Conservation (phyloP, 2,888 invertebrate species). For the Drosophila sordidula region DNA sequence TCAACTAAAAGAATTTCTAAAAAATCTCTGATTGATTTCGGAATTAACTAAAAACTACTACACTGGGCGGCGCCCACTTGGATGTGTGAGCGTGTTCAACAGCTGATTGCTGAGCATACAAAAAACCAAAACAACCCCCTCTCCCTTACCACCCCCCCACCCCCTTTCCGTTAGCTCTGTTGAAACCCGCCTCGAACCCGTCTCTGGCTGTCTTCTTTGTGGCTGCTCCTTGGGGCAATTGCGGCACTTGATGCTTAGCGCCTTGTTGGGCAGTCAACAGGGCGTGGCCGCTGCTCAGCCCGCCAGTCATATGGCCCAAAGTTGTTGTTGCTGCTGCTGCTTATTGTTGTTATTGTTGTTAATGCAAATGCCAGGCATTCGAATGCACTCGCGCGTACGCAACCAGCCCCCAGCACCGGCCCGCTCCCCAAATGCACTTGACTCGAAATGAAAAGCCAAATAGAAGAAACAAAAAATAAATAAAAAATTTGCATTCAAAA, state of each 20-base stretch:
- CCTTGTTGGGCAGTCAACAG: conserved; percentile 77
- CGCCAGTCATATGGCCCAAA: conserved; percentile 46
- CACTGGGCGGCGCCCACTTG: not conserved
- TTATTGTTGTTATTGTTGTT: conserved; percentile 53
- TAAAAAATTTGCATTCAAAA: conserved; percentile 28
- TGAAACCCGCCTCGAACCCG: not conserved
- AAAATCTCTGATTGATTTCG: not conserved
- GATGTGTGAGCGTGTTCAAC: not conserved
- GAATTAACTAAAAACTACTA: not conserved
- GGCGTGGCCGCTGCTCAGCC: conserved; percentile 42
- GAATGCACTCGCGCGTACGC: conserved; percentile 69
- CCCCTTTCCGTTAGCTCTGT: not conserved
- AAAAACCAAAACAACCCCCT: too few species aligned
- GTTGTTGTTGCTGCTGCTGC: conserved; percentile 11
- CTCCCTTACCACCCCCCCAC: not conserved
- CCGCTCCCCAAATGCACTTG: conserved; percentile 60
- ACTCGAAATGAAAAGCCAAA: conserved; percentile 62
- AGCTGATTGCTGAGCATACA: too few species aligned
- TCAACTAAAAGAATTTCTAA: not conserved
- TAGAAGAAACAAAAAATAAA: conserved; percentile 21
- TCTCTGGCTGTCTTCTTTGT: conserved; percentile 2
- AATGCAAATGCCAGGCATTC: conserved; percentile 67
- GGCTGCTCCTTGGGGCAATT: conserved; percentile 55
- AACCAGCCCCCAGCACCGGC: conserved; percentile 20
- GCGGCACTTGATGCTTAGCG: conserved; percentile 79